phyloP scores from a whole-genome alignment of 2,888 invertebrate species.

The Eueremaeus valkanovi region DNA sequence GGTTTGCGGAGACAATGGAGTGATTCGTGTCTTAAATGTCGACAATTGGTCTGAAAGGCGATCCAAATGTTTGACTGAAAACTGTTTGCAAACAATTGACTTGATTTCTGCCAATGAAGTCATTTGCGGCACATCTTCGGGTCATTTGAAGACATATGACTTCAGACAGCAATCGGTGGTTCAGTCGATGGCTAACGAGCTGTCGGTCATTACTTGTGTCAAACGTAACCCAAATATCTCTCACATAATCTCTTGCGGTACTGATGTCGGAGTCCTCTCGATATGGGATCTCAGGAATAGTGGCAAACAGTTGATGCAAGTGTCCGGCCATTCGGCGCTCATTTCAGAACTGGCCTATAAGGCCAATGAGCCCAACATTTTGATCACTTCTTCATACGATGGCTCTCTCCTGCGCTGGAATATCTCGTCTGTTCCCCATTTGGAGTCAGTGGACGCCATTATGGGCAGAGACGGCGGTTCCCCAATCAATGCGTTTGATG shows the following conservation, averaged over 20 bases:
- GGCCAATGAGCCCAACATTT: slow-evolving; percentile 31
- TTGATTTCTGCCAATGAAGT: slow-evolving; percentile 41
- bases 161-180: not conserved
- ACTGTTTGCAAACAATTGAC: slow-evolving; percentile 39
- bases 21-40: slow-evolving; percentile 15
- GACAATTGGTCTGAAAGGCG: slow-evolving; percentile 7
- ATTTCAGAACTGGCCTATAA: slow-evolving; percentile 37
- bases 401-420: slow-evolving; percentile 41
- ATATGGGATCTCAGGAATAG: slow-evolving; percentile 41
- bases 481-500: slow-evolving; percentile 40
- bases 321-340: slow-evolving; percentile 36
- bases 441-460: slow-evolving; percentile 41
- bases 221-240: slow-evolving; percentile 37
- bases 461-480: slow-evolving; percentile 19
- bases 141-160: slow-evolving; percentile 40
- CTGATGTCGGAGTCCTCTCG: slow-evolving; percentile 37
- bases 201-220: slow-evolving; percentile 36
- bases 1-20: slow-evolving; percentile 40
- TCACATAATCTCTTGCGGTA: slow-evolving; percentile 41
- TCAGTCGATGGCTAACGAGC: slow-evolving; percentile 32
- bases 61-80: slow-evolving; percentile 28
- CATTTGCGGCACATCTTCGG: slow-evolving; percentile 39
- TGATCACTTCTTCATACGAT: slow-evolving; percentile 36
- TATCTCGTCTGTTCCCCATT: slow-evolving; percentile 31
- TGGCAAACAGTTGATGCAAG: slow-evolving; percentile 29